Conservation (phyloP, 2,888 invertebrate species). For the Xiphydria camelus region DNA sequence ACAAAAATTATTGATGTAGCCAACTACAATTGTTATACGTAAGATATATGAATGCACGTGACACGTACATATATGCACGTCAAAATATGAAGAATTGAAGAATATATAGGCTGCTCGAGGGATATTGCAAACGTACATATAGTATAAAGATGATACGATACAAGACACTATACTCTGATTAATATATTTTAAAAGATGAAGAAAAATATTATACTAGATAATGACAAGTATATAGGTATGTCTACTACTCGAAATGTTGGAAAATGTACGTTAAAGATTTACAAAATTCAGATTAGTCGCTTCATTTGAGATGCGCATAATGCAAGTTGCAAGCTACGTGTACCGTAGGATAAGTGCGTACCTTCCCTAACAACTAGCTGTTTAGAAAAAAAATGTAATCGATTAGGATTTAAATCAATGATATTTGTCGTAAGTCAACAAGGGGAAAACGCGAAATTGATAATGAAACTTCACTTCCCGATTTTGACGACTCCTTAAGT, state of each 20-base stretch:
- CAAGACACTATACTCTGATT: slow-evolving; percentile 27
- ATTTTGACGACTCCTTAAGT: no score
- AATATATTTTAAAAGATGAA: slow-evolving; percentile 22
- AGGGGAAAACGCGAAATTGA: slow-evolving; percentile 8
- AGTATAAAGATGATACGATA: slow-evolving; percentile 13
- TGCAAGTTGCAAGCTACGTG: slow-evolving; percentile 40
- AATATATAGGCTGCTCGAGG: no score
- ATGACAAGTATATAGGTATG: slow-evolving; percentile 11
- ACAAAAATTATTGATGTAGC: no score
- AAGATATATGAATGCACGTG: no score
- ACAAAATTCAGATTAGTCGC: slow-evolving; percentile 13
- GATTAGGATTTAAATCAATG: no score
- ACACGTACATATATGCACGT: no score
- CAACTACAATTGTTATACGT: no score
- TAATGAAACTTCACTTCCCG: no score
- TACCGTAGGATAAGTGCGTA: no score
- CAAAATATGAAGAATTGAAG: no score
- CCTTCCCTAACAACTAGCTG: neutral
- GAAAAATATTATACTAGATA: slow-evolving; percentile 10
- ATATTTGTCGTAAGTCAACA: no score
- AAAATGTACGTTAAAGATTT: slow-evolving; percentile 19
- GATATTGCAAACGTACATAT: no score
- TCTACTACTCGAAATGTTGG: slow-evolving; percentile 15
- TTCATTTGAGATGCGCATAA: slow-evolving; percentile 31
- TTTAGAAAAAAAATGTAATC: slow-evolving; percentile 4